Evolutionary conservation across 2,113 vertebrate species (phyloP).

Genomic region (Circaetus cinerascens): DNA sequence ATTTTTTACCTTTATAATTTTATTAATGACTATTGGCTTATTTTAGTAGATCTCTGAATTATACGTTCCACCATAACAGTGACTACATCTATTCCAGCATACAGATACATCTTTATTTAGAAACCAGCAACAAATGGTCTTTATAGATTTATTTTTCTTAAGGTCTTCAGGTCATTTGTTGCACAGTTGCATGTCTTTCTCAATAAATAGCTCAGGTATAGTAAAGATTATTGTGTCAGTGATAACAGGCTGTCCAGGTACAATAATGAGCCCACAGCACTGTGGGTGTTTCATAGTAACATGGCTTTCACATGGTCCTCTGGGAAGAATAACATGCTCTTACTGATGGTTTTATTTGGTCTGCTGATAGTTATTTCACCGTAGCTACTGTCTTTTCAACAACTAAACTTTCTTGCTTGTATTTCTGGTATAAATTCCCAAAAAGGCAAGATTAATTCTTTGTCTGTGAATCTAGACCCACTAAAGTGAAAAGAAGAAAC

Average conservation of each 20-base stretch:
- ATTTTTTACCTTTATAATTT: neutral
- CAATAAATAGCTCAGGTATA: neutral
- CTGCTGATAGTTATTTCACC: neutral
- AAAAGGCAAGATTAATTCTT: constrained; percentile 1
- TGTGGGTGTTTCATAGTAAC: neutral
- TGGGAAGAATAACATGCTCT: neutral
- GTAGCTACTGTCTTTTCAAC: neutral
- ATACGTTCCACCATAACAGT: neutral
- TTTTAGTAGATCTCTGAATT: neutral
- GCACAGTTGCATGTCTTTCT: neutral
- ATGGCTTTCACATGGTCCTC: neutral
- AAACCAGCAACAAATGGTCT: neutral
- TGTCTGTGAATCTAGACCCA: neutral
- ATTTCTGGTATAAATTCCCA: neutral
- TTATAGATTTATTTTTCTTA: neutral
- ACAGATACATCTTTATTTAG: neutral
- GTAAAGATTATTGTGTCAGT: neutral
- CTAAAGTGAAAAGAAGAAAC: constrained; percentile 15
- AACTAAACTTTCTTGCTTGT: constrained; percentile 1
- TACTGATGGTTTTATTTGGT: neutral
- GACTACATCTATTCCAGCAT: neutral
- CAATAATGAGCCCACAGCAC: neutral
- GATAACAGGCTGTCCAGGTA: neutral
- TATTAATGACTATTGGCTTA: neutral
- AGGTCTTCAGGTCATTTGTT: constrained; percentile 1